Evolutionary conservation across 2,113 vertebrate genomes (phyloP).

Genomic region (Diadophis punctatus): DNA sequence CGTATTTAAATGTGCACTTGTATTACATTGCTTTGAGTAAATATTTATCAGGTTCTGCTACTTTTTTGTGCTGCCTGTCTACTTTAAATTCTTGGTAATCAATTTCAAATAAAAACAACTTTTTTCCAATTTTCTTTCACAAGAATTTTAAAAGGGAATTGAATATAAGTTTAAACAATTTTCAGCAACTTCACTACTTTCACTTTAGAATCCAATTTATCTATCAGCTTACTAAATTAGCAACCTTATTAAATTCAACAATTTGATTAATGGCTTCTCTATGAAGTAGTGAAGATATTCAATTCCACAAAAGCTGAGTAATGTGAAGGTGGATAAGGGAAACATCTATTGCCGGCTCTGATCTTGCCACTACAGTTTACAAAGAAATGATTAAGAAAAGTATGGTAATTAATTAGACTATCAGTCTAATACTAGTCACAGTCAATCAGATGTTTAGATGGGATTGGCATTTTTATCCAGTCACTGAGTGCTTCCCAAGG

Average conservation of each 20-base stretch:
- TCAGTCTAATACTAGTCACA: background rate
- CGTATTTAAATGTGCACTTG: background rate
- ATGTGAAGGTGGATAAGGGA: background rate
- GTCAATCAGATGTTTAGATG: background rate
- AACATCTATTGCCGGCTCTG: background rate
- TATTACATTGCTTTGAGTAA: background rate
- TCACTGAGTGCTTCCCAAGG: background rate
- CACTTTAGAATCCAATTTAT: background rate
- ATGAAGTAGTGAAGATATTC: background rate
- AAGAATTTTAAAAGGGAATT: background rate
- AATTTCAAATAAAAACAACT: background rate
- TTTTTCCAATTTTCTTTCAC: background rate
- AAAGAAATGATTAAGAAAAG: background rate
- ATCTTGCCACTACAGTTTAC: background rate
- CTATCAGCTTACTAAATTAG: background rate
- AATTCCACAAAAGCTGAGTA: background rate
- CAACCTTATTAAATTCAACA: background rate
- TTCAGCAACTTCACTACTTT: background rate
- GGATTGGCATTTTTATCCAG: background rate
- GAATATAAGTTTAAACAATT: background rate
- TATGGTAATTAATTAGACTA: background rate
- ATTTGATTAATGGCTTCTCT: background rate
- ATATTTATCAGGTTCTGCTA: background rate
- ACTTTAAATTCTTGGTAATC: background rate
- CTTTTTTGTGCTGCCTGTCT: background rate